These are phyloP conservation scores for Trachythela sp. DNA, from an alignment of 64 coral and sea anemone genomes.

Conservation along the genomic window DNA sequence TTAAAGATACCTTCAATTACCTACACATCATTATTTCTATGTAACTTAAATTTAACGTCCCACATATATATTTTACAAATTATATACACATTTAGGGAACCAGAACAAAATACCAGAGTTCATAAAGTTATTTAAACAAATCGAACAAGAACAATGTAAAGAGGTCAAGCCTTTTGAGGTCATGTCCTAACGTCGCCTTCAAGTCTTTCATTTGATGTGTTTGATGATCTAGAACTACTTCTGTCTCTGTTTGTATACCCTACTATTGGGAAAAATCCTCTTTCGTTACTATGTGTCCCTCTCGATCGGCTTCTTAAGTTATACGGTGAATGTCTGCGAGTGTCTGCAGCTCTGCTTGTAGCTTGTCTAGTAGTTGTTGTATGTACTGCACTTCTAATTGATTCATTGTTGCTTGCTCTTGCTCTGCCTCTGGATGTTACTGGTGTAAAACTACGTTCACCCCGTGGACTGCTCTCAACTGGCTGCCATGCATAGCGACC, in stretches of 20 bases:
- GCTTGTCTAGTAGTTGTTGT: not conserved
- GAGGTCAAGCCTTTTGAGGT: not conserved
- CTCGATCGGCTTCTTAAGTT: constrained; percentile 1
- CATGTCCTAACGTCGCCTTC: constrained; percentile 19
- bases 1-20: not conserved
- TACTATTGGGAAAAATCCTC: not conserved
- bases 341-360: not conserved
- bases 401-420: constrained; percentile 7
- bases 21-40: not conserved
- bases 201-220: constrained; percentile 18
- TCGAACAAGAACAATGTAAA: not conserved
- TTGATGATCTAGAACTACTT: not conserved
- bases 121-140: not conserved
- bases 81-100: not conserved
- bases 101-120: not conserved
- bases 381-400: not conserved
- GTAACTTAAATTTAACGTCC: not conserved
- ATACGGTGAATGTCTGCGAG: not conserved
- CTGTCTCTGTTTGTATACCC: not conserved
- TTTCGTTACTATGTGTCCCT: not conserved
- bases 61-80: not conserved
- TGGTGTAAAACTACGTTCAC: not conserved
- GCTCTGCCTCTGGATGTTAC: no score
- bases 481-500: not conserved
- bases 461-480: not conserved